Conservation (phyloP, 1,140 invertebrate species). For the Scaptomyza montana region DNA sequence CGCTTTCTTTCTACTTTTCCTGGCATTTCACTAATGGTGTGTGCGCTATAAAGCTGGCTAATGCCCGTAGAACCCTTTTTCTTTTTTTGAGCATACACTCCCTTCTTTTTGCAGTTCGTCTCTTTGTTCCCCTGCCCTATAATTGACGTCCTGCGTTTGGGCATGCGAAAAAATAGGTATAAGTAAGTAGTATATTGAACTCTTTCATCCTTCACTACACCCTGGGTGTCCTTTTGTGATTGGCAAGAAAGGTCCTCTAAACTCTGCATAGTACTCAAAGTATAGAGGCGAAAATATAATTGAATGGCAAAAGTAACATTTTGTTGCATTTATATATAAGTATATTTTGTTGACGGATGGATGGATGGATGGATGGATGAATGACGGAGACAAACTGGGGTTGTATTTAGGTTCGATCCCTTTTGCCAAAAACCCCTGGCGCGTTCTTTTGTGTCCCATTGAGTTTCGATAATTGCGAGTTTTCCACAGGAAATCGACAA, state of each 20-base stretch:
- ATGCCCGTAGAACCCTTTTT: slow-evolving; percentile 47
- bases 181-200: slow-evolving; percentile 27
- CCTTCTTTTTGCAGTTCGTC: not conserved
- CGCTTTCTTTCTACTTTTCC: not conserved
- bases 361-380: slow-evolving; percentile 30
- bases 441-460: slow-evolving; percentile 3
- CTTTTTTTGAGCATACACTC: not conserved
- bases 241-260: slow-evolving; percentile 36
- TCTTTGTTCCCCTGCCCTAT: slow-evolving; percentile 6
- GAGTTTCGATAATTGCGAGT: slow-evolving; percentile 40
- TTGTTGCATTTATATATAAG: slow-evolving; percentile 38
- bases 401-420: slow-evolving; percentile 13
- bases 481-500: slow-evolving; percentile 38
- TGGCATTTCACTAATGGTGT: slow-evolving; percentile 52
- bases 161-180: slow-evolving; percentile 35
- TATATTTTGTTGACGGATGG: slow-evolving; percentile 17
- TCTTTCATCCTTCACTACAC: not conserved
- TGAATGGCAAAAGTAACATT: slow-evolving; percentile 55
- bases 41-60: slow-evolving; percentile 54
- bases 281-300: slow-evolving; percentile 29
- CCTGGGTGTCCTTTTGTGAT: slow-evolving; percentile 19
- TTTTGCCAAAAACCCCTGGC: not conserved
- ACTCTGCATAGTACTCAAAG: slow-evolving; percentile 2
- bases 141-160: slow-evolving; percentile 36
- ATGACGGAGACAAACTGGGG: slow-evolving; percentile 3